Evolutionary conservation across 2,113 vertebrate genomes (phyloP).

Genomic region (Lethenteron reissneri): DNA sequence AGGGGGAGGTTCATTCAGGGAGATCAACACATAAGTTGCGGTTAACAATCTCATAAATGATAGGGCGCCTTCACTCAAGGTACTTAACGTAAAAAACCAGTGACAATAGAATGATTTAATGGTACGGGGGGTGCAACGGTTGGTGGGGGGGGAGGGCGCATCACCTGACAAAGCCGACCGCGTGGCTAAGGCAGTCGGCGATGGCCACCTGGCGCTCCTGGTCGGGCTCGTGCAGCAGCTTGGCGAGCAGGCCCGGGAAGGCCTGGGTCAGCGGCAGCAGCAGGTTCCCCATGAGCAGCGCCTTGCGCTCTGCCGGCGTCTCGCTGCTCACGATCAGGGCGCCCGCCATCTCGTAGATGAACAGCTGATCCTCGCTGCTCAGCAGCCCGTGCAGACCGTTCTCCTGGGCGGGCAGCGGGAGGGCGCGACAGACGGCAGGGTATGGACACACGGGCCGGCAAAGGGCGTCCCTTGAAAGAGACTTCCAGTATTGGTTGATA

Average conservation of each 20-base stretch:
- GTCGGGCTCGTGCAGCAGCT: conserved; percentile 49
- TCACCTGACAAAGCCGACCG: conserved; percentile 87
- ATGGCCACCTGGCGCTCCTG: conserved; percentile 54
- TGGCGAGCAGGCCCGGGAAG: conserved; percentile 60
- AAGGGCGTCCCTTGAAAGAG: background rate
- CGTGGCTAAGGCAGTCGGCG: conserved; percentile 77
- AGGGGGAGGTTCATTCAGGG: background rate
- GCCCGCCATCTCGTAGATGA: conserved; percentile 86
- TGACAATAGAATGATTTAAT: too few relatives aligned
- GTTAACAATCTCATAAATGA: background rate
- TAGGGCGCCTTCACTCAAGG: too few relatives aligned
- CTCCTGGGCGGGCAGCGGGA: conserved; percentile 28
- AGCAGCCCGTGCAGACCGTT: conserved; percentile 62
- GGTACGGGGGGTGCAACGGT: too few relatives aligned
- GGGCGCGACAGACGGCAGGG: background rate
- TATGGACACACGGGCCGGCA: background rate
- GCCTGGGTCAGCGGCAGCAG: conserved; percentile 68
- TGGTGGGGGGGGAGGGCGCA: background rate
- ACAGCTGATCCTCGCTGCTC: conserved; percentile 87
- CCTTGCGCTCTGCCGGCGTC: conserved; percentile 61
- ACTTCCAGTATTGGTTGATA: background rate
- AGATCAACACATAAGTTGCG: background rate
- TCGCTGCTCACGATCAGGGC: conserved; percentile 76
- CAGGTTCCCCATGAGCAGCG: conserved; percentile 68
- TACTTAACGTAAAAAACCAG: too few relatives aligned